Conservation (phyloP, 2,888 invertebrate species). For the Acrobasis repandana region DNA sequence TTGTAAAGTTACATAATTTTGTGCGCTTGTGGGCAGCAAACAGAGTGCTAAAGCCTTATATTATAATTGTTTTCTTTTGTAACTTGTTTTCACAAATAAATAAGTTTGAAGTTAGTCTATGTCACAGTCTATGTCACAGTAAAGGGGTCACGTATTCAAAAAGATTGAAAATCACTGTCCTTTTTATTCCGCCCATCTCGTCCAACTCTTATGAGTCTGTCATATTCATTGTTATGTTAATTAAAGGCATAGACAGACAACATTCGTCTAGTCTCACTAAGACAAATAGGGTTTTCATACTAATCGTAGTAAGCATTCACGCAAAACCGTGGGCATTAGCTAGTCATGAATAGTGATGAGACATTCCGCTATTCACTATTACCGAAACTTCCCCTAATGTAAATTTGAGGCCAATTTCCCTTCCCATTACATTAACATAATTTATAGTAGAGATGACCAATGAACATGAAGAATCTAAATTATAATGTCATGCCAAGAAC, state of each 20-base stretch:
- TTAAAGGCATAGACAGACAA: not conserved
- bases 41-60: no score
- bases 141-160: no score
- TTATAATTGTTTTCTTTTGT: no score
- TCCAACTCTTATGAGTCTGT: not conserved
- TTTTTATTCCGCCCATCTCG: no score
- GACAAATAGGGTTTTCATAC: slow-evolving; percentile 11
- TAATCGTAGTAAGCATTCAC: slow-evolving; percentile 7
- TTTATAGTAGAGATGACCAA: not conserved
- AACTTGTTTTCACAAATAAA: no score
- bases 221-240: slow-evolving; percentile 1
- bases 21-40: no score
- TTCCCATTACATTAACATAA: slow-evolving; percentile 2
- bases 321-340: slow-evolving; percentile 16
- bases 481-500: no score
- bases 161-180: no score
- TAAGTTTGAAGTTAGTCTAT: no score
- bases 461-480: no score
- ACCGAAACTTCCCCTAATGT: slow-evolving; percentile 16
- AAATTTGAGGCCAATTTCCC: slow-evolving; percentile 17
- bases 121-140: no score
- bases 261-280: not conserved
- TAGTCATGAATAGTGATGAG: slow-evolving; percentile 20
- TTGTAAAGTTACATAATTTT: no score
- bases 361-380: slow-evolving; percentile 12